Base-by-base conservation (phyloP, 2,797 vertebrate species). In the Crossoptilon crossoptilon region DNA sequence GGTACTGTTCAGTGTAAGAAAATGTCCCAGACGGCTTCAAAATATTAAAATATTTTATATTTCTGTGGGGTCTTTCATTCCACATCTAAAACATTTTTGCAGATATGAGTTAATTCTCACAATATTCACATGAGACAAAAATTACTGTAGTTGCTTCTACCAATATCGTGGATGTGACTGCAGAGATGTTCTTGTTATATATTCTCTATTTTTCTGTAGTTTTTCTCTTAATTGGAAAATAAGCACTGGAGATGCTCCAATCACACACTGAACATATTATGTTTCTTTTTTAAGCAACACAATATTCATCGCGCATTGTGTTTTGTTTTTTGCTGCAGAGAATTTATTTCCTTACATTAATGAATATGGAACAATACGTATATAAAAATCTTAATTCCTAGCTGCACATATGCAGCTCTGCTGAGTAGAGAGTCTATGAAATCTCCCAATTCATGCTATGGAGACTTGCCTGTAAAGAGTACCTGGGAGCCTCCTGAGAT, bases 181-280 rank as follows among this genome's bases (percentile, higher is more conserved):
- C 60, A 91, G 71, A 82, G 68, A 94, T 44, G 53, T 2, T 58
- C 23, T 53, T 87, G 76, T 86, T 67, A 68, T 55, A 68, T 35
- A 72, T 68, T 79, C 48, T 67, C 62, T 90, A 11, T 33, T 92
- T 96, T 93, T 66, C 77, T 76, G 73, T 78, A 62, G 0, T 64
- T 92, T 93, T 90, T 53, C 85, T 88, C 60, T 95, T 94, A 92
- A 94, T 87, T 94, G 90, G 87, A 92, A 90, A 94, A 82, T 68
- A 94, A 93, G 60, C 86, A 90, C 77, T 84, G 77, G 44, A 88
- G 88, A 96, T 76, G 64, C 39, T 94, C 77, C 71, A 86, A 4
- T 84, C 56, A 44, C 43, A 84, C 46, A 75, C 4, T 73, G 59
- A 91, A 84, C 17, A 24, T 53, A 73, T 53, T 75, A 37, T 16